Conservation (phyloP, 1,140 invertebrate genomes). For the Teleogryllus occipitalis region DNA sequence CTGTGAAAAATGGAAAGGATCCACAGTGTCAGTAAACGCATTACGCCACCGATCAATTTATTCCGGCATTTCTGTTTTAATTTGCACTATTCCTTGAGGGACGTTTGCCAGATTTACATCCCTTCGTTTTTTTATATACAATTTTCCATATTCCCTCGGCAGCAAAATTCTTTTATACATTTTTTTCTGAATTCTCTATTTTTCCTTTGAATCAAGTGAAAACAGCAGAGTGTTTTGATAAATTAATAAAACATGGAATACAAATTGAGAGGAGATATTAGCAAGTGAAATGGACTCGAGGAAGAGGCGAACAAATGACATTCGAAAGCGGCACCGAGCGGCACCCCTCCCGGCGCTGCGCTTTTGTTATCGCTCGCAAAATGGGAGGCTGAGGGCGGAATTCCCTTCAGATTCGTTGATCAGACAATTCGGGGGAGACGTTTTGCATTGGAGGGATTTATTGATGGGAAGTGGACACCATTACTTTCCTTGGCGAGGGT, state of each 20-base stretch:
- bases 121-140: background rate
- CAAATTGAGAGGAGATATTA: constrained; percentile 1
- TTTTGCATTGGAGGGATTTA: background rate
- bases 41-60: background rate
- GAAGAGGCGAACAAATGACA: constrained; percentile 3
- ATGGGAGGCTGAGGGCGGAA: background rate
- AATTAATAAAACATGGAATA: constrained; percentile 6
- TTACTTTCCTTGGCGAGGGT: no score
- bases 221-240: constrained; percentile 4
- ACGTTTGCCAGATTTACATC: background rate
- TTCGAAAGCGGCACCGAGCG: background rate
- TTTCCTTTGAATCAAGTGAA: constrained; percentile 1
- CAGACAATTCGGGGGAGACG: background rate
- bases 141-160: background rate
- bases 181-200: background rate
- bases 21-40: background rate
- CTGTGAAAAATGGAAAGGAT: no score
- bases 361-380: background rate
- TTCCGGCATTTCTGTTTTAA: background rate
- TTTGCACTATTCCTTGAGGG: background rate
- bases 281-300: background rate
- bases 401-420: background rate
- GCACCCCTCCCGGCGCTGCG: background rate
- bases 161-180: constrained; percentile 2
- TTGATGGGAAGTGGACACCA: background rate